phyloP scores from a whole-genome alignment of 1,140 invertebrate species.

The Aphelenchoides fujianensis region DNA sequence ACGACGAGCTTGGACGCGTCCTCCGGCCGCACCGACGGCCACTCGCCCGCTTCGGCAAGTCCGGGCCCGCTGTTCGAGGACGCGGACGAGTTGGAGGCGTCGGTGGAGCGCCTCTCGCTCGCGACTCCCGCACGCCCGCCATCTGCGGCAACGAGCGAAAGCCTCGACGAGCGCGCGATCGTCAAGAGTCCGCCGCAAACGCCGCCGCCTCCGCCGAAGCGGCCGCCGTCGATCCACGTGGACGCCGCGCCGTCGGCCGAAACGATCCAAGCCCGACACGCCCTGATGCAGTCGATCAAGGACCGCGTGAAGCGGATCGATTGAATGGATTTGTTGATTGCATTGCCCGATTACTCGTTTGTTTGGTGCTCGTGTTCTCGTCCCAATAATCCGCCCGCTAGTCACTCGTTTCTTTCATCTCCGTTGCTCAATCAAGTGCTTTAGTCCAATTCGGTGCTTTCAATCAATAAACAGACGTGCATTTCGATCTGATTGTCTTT shows the following conservation, averaged over 20 bases:
- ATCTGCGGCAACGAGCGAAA: too few species aligned
- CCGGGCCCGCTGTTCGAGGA: neutral
- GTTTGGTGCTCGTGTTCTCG: too few species aligned
- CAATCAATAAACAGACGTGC: neutral
- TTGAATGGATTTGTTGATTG: too few species aligned
- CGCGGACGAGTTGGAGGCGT: neutral
- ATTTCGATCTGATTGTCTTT: too few species aligned
- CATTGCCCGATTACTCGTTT: neutral
- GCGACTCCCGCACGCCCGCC: neutral
- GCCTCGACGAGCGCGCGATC: neutral
- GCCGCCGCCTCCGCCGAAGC: slow-evolving; percentile 23
- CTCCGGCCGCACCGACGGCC: neutral
- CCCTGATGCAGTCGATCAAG: slow-evolving; percentile 42
- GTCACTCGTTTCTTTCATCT: too few species aligned
- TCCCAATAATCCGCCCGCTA: too few species aligned
- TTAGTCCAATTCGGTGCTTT: neutral
- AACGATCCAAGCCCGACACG: slow-evolving; percentile 36
- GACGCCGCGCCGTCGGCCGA: slow-evolving; percentile 18
- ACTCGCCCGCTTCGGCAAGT: slow-evolving; percentile 11
- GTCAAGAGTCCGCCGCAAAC: slow-evolving; percentile 12
- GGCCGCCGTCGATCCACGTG: neutral
- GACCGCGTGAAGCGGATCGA: slow-evolving; percentile 50
- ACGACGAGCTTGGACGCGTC: slow-evolving; percentile 2
- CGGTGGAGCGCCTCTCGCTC: neutral
- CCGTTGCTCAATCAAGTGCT: too few species aligned